Evolutionary conservation across 2,888 invertebrate genomes (phyloP).

Genomic region (Pecten maximus): DNA sequence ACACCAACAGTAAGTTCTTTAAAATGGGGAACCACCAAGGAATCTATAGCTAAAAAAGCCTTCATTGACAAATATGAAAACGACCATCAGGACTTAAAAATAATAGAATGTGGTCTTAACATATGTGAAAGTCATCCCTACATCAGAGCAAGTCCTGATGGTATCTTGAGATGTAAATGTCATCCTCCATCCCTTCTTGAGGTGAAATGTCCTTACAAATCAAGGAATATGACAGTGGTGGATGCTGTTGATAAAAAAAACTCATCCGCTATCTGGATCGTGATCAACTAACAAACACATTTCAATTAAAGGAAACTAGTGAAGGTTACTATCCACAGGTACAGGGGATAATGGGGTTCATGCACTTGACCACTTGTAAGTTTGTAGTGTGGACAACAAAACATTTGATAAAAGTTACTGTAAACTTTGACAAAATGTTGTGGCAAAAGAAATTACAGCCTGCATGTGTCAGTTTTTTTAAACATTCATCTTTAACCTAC

Average conservation of each 20-base stretch:
- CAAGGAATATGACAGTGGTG: slow-evolving; percentile 35
- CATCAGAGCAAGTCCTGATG: slow-evolving; percentile 48
- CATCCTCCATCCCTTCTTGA: slow-evolving; percentile 43
- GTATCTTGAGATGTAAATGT: slow-evolving; percentile 44
- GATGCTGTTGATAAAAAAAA: slow-evolving; percentile 33
- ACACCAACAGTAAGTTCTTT: slow-evolving; percentile 38
- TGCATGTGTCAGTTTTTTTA: slow-evolving; percentile 36
- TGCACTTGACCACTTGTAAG: slow-evolving; percentile 36
- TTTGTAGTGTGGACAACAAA: slow-evolving; percentile 52
- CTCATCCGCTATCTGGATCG: slow-evolving; percentile 36
- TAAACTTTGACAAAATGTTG: slow-evolving; percentile 38
- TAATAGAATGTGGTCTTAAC: slow-evolving; percentile 43
- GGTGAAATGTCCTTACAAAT: slow-evolving; percentile 47
- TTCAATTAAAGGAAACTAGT: neutral
- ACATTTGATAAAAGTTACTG: slow-evolving; percentile 36
- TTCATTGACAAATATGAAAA: slow-evolving; percentile 32
- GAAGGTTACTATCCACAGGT: slow-evolving; percentile 48
- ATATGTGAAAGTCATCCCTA: slow-evolving; percentile 36
- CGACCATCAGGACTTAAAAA: slow-evolving; percentile 31
- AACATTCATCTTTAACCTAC: too few relatives aligned
- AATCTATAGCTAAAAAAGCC: slow-evolving; percentile 35
- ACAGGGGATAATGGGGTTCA: slow-evolving; percentile 43
- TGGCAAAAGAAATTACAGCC: slow-evolving; percentile 35
- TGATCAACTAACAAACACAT: neutral
- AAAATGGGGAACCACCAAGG: slow-evolving; percentile 46